phyloP scores from a whole-genome alignment of 2,797 vertebrate genomes.

The Macroramphosus scolopax region DNA sequence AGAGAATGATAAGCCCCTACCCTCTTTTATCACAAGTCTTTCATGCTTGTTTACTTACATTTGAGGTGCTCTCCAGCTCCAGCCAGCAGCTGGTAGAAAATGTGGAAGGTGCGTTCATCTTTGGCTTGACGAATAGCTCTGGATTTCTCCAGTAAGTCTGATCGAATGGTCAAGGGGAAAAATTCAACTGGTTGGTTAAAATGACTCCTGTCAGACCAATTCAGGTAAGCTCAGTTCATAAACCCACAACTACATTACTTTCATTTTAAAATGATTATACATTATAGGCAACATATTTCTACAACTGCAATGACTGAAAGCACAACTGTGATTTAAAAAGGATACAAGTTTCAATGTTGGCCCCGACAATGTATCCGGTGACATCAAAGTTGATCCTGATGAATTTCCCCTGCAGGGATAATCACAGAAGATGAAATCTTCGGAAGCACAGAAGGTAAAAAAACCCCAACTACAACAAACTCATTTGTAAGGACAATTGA shows the following conservation, averaged over 20 bases:
- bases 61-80: slow-evolving; percentile 94
- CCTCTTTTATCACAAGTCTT: no score
- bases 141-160: slow-evolving; percentile 97
- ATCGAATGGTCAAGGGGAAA: slow-evolving; percentile 73
- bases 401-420: slow-evolving; percentile 75
- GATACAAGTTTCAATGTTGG: slow-evolving; percentile 94
- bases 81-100: slow-evolving; percentile 95
- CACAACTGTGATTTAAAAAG: slow-evolving; percentile 32
- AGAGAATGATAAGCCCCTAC: background rate
- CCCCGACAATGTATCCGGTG: slow-evolving; percentile 92
- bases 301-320: no score
- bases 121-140: slow-evolving; percentile 97
- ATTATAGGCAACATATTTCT: no score
- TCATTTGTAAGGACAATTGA: no score
- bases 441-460: slow-evolving; percentile 22
- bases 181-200: no score
- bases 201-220: no score
- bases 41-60: slow-evolving; percentile 79
- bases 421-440: slow-evolving; percentile 17
- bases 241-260: no score
- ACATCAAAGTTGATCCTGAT: slow-evolving; percentile 82
- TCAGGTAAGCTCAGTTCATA: no score
- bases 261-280: no score
- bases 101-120: slow-evolving; percentile 96
- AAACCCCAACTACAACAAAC: no score